phyloP scores from a whole-genome alignment of 1,140 invertebrate species.

The Homalodisca vitripennis region DNA sequence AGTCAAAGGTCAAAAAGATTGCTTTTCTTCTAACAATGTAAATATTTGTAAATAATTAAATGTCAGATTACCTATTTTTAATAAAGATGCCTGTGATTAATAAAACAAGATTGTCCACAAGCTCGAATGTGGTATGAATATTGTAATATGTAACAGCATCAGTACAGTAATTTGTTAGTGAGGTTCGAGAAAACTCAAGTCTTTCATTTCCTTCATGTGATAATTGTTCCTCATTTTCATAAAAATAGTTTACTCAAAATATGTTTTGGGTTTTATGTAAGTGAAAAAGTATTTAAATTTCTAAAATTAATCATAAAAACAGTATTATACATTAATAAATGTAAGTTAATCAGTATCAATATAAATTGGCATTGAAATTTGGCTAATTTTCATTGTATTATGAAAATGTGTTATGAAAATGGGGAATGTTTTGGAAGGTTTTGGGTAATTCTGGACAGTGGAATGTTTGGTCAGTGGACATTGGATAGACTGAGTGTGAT shows the following conservation, averaged over 20 bases:
- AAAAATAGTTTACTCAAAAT: background rate
- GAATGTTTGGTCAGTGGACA: background rate
- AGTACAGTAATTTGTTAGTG: background rate
- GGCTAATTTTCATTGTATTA: background rate
- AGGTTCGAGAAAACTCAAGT: constrained; percentile 25
- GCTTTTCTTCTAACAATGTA: constrained; percentile 29
- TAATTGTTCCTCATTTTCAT: constrained; percentile 22
- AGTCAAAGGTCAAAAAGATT: constrained; percentile 31
- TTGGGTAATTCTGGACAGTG: background rate
- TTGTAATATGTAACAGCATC: background rate
- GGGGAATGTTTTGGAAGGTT: constrained; percentile 10
- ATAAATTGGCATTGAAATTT: background rate
- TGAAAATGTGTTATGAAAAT: background rate
- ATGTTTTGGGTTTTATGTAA: background rate
- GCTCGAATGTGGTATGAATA: background rate
- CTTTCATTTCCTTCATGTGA: constrained; percentile 36
- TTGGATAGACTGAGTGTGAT: constrained; percentile 31
- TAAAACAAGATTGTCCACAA: constrained; percentile 1
- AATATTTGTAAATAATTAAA: constrained; percentile 31
- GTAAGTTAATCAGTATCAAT: background rate
- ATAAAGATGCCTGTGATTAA: constrained; percentile 32
- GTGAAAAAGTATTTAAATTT: background rate
- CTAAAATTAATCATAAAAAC: background rate
- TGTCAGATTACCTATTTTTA: constrained; percentile 34
- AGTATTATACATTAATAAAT: background rate